Percentiles rank a stretch among this genome's conserved stretches.
Evolutionary conservation across 2,113 vertebrate genomes (phyloP).

Genomic region (Ammodytes marinus): DNA sequence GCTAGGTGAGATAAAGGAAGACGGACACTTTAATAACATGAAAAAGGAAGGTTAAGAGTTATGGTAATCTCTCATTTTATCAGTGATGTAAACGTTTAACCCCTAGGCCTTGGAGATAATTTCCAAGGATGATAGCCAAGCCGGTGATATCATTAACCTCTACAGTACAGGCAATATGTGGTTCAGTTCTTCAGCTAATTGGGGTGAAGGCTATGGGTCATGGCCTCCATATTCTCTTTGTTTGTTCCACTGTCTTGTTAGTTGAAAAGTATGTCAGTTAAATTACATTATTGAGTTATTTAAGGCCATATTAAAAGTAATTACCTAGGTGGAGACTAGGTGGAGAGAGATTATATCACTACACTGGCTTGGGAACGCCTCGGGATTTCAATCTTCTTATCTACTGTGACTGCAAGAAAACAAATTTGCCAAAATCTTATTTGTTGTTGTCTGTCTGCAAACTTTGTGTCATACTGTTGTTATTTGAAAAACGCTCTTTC

Average conservation of each 20-base stretch:
- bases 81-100: conserved; percentile 34
- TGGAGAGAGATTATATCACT: too few relatives aligned
- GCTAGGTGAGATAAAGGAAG: neutral
- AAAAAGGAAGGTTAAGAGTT: neutral
- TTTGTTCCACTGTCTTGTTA: neutral
- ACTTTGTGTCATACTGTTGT: too few relatives aligned
- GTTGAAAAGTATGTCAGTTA: neutral
- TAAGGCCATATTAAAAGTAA: neutral
- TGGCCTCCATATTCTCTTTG: neutral
- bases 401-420: neutral
- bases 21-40: conserved; percentile 32
- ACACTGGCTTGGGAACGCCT: too few relatives aligned
- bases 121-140: conserved; percentile 15
- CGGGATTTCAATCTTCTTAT: neutral
- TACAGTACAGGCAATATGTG: neutral
- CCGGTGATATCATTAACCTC: neutral
- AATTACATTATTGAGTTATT: neutral
- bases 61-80: conserved; percentile 31
- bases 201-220: conserved; percentile 1
- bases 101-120: conserved; percentile 22
- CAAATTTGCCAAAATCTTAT: neutral
- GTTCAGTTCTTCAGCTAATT: neutral
- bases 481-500: too few relatives aligned
- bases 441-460: too few relatives aligned
- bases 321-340: too few relatives aligned